phyloP scores from a whole-genome alignment of 2,797 vertebrate genomes.

The Mus caroli region DNA sequence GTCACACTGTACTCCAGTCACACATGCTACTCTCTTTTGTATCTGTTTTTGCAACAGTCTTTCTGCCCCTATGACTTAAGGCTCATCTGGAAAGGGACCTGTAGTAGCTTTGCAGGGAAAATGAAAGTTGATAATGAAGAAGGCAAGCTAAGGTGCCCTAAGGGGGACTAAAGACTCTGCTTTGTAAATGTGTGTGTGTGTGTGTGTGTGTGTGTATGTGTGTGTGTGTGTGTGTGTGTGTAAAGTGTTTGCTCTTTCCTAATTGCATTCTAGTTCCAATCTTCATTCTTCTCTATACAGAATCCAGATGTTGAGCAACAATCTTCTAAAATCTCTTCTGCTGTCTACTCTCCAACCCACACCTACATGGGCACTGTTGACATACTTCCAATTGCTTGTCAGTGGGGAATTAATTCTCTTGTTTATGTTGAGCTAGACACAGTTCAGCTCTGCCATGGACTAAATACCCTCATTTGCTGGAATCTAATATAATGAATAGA shows the following conservation, averaged over 20 bases:
- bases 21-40: conserved; percentile 77
- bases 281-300: conserved; percentile 48
- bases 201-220: not conserved
- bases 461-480: conserved; percentile 79
- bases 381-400: conserved; percentile 53
- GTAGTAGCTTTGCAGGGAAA: conserved; percentile 56
- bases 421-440: conserved; percentile 70
- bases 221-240: conserved; percentile 22
- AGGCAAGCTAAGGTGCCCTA: conserved; percentile 37
- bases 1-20: conserved; percentile 73
- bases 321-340: conserved; percentile 64
- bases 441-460: conserved; percentile 75
- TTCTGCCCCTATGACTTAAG: conserved; percentile 67
- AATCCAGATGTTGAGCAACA: conserved; percentile 72
- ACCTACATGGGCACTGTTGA: conserved; percentile 46
- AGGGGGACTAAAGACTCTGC: conserved; percentile 55
- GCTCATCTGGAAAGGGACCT: conserved; percentile 69
- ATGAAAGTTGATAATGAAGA: conserved; percentile 69
- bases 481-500: conserved; percentile 77
- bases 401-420: conserved; percentile 62
- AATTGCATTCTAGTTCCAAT: conserved; percentile 76
- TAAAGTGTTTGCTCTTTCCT: conserved; percentile 71
- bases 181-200: not conserved
- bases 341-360: not conserved
- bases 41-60: conserved; percentile 68